A percentile compares a stretch with the other conserved stretches of the same genome.
Conservation (phyloP, 2,797 vertebrate species). For the Enteromius paludinosus region DNA sequence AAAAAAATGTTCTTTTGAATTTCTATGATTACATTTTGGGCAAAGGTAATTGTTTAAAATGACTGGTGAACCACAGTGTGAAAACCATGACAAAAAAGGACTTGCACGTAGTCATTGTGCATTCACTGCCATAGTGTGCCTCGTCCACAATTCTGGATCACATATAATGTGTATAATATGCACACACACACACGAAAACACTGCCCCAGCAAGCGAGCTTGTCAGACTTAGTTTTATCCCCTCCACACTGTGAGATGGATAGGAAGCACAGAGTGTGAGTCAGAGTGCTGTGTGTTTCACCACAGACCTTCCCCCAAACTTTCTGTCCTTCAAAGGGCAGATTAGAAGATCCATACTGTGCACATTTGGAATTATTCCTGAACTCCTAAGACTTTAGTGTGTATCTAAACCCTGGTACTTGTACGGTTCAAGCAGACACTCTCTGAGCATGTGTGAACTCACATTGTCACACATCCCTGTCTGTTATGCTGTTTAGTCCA, state of each 20-base stretch:
- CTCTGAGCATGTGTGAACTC: slow-evolving; percentile 5
- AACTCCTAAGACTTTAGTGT: neutral
- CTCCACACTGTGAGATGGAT: slow-evolving; percentile 8
- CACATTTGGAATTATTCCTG: slow-evolving; percentile 28
- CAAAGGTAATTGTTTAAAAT: neutral
- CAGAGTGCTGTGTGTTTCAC: neutral
- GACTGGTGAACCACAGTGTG: neutral
- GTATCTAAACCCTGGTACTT: slow-evolving; percentile 1
- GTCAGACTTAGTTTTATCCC: neutral
- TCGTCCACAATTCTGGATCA: neutral
- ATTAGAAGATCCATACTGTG: slow-evolving; percentile 19
- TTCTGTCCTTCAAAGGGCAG: slow-evolving; percentile 18
- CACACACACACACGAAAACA: neutral
- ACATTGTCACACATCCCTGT: slow-evolving; percentile 5
- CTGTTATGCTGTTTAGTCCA: neutral
- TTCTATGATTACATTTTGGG: neutral
- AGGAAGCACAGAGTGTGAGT: slow-evolving; percentile 5
- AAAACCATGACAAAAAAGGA: neutral
- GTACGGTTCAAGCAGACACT: neutral
- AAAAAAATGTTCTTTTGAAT: neutral
- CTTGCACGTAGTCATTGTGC: neutral
- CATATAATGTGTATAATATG: neutral
- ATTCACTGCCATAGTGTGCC: neutral
- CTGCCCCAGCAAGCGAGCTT: neutral
- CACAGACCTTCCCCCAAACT: neutral